Evolutionary conservation across 2,888 invertebrate genomes (phyloP).

Genomic region (Agrochola litura): DNA sequence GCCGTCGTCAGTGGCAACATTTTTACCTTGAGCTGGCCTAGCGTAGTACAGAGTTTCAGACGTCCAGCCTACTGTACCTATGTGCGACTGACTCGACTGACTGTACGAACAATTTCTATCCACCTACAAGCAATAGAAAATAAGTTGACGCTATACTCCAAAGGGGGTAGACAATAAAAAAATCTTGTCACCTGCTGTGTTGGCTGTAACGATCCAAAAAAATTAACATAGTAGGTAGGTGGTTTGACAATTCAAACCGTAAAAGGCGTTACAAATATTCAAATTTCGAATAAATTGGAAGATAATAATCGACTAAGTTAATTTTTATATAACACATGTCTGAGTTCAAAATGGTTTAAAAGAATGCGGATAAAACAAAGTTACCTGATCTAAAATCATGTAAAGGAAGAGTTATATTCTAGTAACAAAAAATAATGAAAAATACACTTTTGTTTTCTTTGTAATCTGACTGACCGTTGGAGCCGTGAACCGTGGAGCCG

Average conservation of each 20-base stretch:
- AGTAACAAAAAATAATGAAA: conserved; percentile 61
- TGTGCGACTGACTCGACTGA: too few species aligned
- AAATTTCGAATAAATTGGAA: conserved; percentile 4
- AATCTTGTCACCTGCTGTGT: conserved; percentile 21
- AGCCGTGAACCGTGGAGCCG: conserved; percentile 72
- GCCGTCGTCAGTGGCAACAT: too few species aligned
- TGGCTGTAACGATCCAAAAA: not conserved
- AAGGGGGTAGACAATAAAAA: conserved; percentile 1
- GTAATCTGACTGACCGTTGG: conserved; percentile 69
- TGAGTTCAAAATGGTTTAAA: conserved; percentile 22
- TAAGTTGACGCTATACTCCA: not conserved
- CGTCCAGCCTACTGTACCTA: not conserved
- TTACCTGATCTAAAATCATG: conserved; percentile 60
- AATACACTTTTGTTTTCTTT: conserved; percentile 73
- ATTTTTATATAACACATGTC: conserved; percentile 28
- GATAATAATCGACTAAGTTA: not conserved
- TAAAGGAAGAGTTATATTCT: conserved; percentile 54
- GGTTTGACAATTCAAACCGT: conserved; percentile 8
- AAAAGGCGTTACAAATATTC: conserved; percentile 19
- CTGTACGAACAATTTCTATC: not conserved
- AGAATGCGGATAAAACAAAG: conserved; percentile 47
- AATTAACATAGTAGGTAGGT: not conserved
- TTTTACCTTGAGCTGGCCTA: too few species aligned
- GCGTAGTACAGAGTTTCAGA: too few species aligned
- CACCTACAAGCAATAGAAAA: not conserved